Percentiles rank a stretch among this genome's conserved stretches.
Conservation (phyloP, 2,888 invertebrate species). For the Chesias legatella region DNA sequence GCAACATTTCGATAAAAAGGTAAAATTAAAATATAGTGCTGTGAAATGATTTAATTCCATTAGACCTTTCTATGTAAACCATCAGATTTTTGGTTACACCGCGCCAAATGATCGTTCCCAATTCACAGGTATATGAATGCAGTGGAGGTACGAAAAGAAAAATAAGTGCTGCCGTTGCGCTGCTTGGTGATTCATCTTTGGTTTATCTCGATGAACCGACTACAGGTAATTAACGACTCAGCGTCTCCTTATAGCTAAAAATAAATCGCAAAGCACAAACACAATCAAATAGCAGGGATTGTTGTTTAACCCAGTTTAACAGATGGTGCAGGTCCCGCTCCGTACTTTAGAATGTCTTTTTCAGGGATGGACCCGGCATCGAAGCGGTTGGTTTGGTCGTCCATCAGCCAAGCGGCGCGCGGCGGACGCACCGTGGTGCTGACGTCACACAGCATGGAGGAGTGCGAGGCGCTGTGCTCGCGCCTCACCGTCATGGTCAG, state of each 20-base stretch:
- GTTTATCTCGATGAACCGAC: conserved; percentile 85
- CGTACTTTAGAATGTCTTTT: neutral
- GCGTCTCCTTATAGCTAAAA: too few species aligned
- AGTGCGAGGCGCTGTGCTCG: conserved; percentile 90
- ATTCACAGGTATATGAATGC: conserved; percentile 45
- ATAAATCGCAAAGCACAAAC: too few species aligned
- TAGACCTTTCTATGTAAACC: too few species aligned
- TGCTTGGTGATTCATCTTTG: conserved; percentile 85
- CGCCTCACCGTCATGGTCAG: conserved; percentile 89
- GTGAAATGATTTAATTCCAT: too few species aligned
- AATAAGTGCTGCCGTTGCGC: conserved; percentile 85
- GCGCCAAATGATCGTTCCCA: too few species aligned
- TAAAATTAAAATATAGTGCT: conserved; percentile 19
- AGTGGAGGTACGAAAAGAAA: conserved; percentile 90
- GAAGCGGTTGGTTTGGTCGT: conserved; percentile 89
- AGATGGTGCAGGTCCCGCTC: too few species aligned
- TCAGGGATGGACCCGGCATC: conserved; percentile 91
- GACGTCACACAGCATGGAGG: conserved; percentile 84
- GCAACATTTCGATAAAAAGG: conserved; percentile 82
- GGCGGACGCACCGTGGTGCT: conserved; percentile 88
- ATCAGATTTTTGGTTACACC: too few species aligned
- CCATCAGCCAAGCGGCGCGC: conserved; percentile 77
- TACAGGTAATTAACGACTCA: conserved; percentile 35
- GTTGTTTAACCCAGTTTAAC: too few species aligned
- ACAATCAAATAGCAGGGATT: too few species aligned